phyloP scores from a whole-genome alignment of 2,797 vertebrate species.

The Sorex maritimensis region DNA sequence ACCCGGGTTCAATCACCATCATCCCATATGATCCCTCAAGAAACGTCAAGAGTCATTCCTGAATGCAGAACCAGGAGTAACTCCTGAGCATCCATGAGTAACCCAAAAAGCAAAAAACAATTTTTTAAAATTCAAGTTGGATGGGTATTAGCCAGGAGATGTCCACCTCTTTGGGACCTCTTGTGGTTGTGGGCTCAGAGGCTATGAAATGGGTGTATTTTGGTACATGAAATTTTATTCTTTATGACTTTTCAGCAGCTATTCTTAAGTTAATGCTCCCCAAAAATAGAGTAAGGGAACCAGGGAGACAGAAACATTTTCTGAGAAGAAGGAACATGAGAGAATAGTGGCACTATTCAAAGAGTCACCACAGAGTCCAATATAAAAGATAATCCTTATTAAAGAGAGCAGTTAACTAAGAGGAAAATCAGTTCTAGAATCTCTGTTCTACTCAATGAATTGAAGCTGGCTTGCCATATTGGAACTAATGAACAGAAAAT shows the following conservation, averaged over 20 bases:
- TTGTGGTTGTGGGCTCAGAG: slow-evolving; percentile 48
- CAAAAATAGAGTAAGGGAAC: neutral
- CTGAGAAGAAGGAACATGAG: slow-evolving; percentile 61
- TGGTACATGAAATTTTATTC: neutral
- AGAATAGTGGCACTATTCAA: slow-evolving; percentile 47
- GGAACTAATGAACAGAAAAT: slow-evolving; percentile 16
- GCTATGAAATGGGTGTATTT: neutral
- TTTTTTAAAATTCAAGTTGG: neutral
- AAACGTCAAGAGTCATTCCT: too few species aligned
- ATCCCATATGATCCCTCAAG: too few species aligned
- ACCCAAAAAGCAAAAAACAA: too few species aligned
- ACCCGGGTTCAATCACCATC: too few species aligned
- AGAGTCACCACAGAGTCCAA: slow-evolving; percentile 63
- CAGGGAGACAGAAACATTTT: slow-evolving; percentile 44
- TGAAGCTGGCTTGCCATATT: slow-evolving; percentile 65
- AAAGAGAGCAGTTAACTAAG: slow-evolving; percentile 52
- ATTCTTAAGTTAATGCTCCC: slow-evolving; percentile 28
- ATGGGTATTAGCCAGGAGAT: neutral
- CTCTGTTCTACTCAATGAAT: neutral
- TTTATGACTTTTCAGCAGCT: slow-evolving; percentile 27
- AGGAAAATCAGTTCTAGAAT: slow-evolving; percentile 70
- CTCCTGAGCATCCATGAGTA: too few species aligned
- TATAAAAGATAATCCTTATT: slow-evolving; percentile 74
- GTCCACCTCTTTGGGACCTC: too few species aligned
- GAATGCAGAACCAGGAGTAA: too few species aligned